Evolutionary conservation across 2,113 vertebrate genomes (phyloP), one percentile per base, ranked within the genome.

Genomic region (Mastomys coucha): DNA sequence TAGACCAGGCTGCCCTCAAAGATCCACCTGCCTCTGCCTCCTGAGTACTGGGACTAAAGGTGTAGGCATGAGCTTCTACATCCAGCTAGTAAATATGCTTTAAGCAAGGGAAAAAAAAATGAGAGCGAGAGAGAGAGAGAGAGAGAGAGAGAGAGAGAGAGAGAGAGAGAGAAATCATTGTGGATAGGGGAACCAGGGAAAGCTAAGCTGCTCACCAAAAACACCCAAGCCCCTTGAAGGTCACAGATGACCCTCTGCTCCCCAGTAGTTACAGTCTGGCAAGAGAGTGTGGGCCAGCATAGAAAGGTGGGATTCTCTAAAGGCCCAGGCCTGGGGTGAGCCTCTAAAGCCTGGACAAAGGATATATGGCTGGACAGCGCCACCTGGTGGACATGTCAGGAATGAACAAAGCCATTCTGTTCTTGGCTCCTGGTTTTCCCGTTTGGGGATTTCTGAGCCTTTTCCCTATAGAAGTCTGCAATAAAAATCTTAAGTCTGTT

Each of bases 321-420:
- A 56, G 56, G 26, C 73, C 56, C 39, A 28, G 33, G 3, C 31
- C 56, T 9, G 58, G 33, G 5, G 14, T 17, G 31, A 39, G 5
- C 24, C 4, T 60, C 51, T 6, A 20, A 75, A 58, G 2, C 26
- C 33, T 2, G 26, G 0, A 5, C 31, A 0, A 4, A 0, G 0
- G 58, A 94, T 96, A 69, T 0, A 3, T 19, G 92, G 96, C 85
- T 78, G 65, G 56, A 90, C 93, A 42, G 53, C 65, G 88, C 96
- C 97, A 95, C 94, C 97, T 97, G 94, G 95, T 81, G 97, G 84
- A 4, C 36, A 1, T 0, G 0, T 1, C 1, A 0, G 87, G 80
- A 88, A 93, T 65, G 33, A 67, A 89, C 96, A 28, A 42, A 24
- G 42, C 8, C 53, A 1, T 5, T 76, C 33, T 2, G 22, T 17